Conservation (phyloP, 2,888 invertebrate genomes). For the Sphecodes monilicornis region DNA sequence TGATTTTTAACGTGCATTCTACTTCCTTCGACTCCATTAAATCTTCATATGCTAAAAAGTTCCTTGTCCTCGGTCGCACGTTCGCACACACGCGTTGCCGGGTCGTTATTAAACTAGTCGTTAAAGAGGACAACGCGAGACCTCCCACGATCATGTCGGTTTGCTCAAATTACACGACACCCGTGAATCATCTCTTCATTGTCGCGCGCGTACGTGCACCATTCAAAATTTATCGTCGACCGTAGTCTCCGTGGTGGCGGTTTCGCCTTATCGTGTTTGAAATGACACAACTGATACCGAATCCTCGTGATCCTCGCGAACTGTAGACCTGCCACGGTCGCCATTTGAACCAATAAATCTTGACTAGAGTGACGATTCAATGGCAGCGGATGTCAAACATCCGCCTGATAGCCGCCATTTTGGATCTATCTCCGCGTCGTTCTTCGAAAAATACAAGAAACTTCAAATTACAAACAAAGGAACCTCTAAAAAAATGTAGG, state of each 20-base stretch:
- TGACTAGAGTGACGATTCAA: not conserved
- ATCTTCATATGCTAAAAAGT: not conserved
- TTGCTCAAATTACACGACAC: slow-evolving; percentile 22
- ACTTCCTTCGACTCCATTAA: not conserved
- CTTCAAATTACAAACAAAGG: too few relatives aligned
- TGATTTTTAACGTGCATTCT: not conserved
- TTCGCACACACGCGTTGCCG: not conserved
- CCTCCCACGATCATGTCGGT: slow-evolving; percentile 12
- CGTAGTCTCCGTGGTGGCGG: not conserved
- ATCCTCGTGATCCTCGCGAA: not conserved
- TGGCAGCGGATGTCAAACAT: not conserved
- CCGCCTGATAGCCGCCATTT: not conserved
- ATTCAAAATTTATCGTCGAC: slow-evolving; percentile 10
- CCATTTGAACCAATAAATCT: not conserved
- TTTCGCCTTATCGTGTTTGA: slow-evolving; percentile 7
- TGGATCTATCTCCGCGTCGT: not conserved
- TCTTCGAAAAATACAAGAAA: not conserved
- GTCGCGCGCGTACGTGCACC: slow-evolving; percentile 4
- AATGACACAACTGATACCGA: slow-evolving; percentile 6
- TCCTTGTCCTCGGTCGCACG: not conserved
- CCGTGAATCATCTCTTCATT: slow-evolving; percentile 15
- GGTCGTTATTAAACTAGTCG: slow-evolving; percentile 16
- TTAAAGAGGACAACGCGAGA: slow-evolving; percentile 18
- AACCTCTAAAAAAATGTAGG: too few relatives aligned
- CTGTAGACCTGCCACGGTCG: not conserved